Conservation (phyloP, 2,113 vertebrate genomes). For the Nipponia nippon region DNA sequence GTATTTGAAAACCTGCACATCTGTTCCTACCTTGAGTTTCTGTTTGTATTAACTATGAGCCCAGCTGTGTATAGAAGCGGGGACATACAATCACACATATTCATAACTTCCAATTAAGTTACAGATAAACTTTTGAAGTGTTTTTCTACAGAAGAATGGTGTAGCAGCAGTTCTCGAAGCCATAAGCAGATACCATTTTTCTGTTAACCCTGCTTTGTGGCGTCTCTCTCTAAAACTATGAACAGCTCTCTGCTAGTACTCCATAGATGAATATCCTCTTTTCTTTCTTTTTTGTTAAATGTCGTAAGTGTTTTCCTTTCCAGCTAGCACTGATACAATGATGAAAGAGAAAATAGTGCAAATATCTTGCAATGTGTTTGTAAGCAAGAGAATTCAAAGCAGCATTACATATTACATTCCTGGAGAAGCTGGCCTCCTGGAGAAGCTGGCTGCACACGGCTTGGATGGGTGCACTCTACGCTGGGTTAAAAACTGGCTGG, state of each 20-base stretch:
- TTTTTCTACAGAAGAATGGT: not conserved
- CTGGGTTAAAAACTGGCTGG: too few relatives aligned
- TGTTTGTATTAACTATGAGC: not conserved
- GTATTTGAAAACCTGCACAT: not conserved
- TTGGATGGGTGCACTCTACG: too few relatives aligned
- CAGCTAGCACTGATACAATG: not conserved
- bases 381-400: not conserved
- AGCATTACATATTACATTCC: not conserved
- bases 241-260: not conserved
- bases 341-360: not conserved
- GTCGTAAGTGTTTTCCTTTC: not conserved
- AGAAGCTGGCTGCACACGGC: too few relatives aligned
- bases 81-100: not conserved
- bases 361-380: not conserved
- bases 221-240: not conserved
- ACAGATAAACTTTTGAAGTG: not conserved
- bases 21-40: not conserved
- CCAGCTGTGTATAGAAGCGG: not conserved
- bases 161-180: not conserved
- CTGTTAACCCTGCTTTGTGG: not conserved
- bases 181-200: not conserved
- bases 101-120: not conserved
- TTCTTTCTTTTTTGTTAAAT: not conserved
- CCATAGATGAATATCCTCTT: fast-evolving
- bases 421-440: too few relatives aligned